These are phyloP conservation scores for Kobus ellipsiprymnus DNA, from an alignment of 2,113 vertebrate genomes.

Conservation along the genomic window DNA sequence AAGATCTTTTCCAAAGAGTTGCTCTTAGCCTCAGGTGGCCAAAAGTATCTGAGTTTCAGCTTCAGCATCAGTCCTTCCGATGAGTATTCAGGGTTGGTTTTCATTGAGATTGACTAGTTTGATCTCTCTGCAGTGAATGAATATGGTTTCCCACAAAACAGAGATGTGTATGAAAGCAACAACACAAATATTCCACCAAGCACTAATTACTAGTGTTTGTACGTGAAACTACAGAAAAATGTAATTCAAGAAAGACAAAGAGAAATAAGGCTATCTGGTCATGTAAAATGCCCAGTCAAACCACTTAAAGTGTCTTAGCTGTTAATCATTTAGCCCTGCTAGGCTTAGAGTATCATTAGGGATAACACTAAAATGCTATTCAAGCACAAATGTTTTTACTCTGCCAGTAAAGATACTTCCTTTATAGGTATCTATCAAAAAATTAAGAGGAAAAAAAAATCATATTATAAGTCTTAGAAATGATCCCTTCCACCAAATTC, in stretches of 20 bases:
- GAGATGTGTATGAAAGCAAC: neutral
- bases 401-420: neutral
- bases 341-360: neutral
- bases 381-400: neutral
- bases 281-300: rapidly evolving
- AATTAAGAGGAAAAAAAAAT: neutral
- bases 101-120: neutral
- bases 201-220: neutral
- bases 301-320: neutral
- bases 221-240: neutral
- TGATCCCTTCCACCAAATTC: neutral
- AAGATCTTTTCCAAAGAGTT: neutral
- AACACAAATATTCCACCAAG: neutral
- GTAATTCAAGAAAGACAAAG: neutral
- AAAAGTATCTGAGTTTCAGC: neutral
- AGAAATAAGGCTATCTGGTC: neutral
- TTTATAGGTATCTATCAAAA: neutral
- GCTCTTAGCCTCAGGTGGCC: neutral
- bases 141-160: neutral
- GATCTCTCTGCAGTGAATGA: neutral
- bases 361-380: neutral
- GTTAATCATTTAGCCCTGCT: neutral
- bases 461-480: neutral
- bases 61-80: neutral
- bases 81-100: neutral